Conservation (phyloP, 2,113 vertebrate genomes). For the Tylochromis polylepis region DNA sequence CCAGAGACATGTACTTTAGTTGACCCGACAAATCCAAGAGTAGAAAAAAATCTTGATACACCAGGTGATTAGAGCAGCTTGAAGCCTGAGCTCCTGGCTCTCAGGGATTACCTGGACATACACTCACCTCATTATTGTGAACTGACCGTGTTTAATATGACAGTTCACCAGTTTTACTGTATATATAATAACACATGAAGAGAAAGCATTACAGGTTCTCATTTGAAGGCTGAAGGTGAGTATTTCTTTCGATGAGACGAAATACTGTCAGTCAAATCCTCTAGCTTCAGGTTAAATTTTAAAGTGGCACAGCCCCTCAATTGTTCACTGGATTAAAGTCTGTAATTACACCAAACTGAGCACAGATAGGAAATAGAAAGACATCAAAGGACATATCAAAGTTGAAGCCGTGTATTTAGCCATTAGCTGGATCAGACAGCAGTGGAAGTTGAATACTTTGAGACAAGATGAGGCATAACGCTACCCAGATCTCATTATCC, state of each 20-base stretch:
- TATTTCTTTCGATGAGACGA: background rate
- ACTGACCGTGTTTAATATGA: background rate
- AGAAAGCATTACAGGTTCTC: background rate
- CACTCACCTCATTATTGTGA: background rate
- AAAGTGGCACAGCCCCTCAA: background rate
- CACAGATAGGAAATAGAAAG: conserved; percentile 28
- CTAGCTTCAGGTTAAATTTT: conserved; percentile 12
- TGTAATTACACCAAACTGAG: background rate
- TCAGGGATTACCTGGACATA: background rate
- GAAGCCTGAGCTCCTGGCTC: background rate
- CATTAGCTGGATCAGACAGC: background rate
- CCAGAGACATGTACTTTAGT: background rate
- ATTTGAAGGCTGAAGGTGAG: background rate
- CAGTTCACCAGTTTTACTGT: background rate
- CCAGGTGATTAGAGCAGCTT: background rate
- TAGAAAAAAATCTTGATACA: background rate
- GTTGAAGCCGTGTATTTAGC: conserved; percentile 2
- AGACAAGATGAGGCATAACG: background rate
- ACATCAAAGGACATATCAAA: conserved; percentile 41
- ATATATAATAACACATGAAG: background rate
- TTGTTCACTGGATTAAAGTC: conserved; percentile 3
- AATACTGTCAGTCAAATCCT: background rate
- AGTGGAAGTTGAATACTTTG: background rate
- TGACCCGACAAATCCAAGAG: background rate
- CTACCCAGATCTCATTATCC: conserved; percentile 45